Conservation (phyloP, 2,888 invertebrate species). For the Tupiocoris notatus region DNA sequence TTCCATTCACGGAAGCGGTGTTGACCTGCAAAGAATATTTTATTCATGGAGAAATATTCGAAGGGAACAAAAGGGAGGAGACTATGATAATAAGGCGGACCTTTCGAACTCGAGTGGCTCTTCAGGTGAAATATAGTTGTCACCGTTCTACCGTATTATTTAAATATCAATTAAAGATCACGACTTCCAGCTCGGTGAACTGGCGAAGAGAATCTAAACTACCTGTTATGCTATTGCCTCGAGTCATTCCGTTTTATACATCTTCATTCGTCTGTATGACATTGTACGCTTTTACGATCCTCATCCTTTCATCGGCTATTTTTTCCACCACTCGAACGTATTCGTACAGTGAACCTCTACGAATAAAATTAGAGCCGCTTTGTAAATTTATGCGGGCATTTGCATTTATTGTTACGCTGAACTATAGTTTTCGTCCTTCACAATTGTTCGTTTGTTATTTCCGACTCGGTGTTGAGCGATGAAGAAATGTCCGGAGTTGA, state of each 20-base stretch:
- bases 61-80: constrained; percentile 19
- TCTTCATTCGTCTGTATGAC: constrained; percentile 6
- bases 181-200: constrained; percentile 32
- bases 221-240: constrained; percentile 13
- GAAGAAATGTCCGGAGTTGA: too few species aligned
- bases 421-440: too few species aligned
- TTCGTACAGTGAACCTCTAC: too few species aligned
- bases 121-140: constrained; percentile 36
- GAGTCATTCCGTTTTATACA: constrained; percentile 2
- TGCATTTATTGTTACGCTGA: too few species aligned
- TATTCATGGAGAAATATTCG: constrained; percentile 32
- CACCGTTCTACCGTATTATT: constrained; percentile 19
- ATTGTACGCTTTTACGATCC: constrained; percentile 16
- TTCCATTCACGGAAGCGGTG: background rate
- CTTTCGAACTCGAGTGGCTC: constrained; percentile 13
- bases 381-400: too few species aligned
- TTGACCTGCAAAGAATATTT: constrained; percentile 9
- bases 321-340: too few species aligned
- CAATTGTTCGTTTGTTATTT: too few species aligned
- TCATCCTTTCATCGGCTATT: too few species aligned
- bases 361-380: too few species aligned
- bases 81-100: constrained; percentile 36
- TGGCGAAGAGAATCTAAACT: constrained; percentile 20
- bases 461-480: too few species aligned
- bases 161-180: constrained; percentile 34